Base-by-base conservation (phyloP, 2,888 invertebrate genomes). In the Papilio gigon region DNA sequence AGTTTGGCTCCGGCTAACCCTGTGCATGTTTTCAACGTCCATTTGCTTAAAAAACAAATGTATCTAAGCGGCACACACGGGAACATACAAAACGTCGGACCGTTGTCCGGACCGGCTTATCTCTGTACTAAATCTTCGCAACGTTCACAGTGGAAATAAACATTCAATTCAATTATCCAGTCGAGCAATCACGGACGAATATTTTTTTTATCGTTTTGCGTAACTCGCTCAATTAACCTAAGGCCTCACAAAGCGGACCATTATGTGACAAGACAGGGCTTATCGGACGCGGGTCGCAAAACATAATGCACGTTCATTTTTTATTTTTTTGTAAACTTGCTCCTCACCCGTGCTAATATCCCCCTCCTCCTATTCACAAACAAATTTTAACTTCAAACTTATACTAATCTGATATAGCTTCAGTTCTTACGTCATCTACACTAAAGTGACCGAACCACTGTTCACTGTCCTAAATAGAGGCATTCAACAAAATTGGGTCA, bases 201-300 rank as follows among this genome's bases (percentile, higher is more conserved):
- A 40, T 12, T 50, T 47, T 50, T 47, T 64, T 56, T 64, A 56
- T 64, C 64, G 40, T 22, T 53, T 65, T 65, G 53, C 53, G 65
- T 56, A 42, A 65, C 56, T 64, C 40, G 65, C 11, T 40, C 65
- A 65, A 56, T 65, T 56, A 56, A 65, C 65, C 65, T 65, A 65
- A 56, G 56, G 40, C 56, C 65, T 40, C 60, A 40, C 37, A 60
- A 22, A 40, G 37, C 35, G n/a, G 22, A 14, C 37, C 59, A 25
- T 60, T 60, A 60, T 40, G 53, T 64, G 64, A 53, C 37, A 40
- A 53, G 40, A 27, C 53, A 53, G 53, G 27, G 53, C 30, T 53
- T 53, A 53, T n/a, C 27, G 8, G 27, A 8, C 53, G 30, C 27
- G n/a, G 30, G 30, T 30, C 27, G 53, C 53, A 30, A 53, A 0